Percentiles rank a stretch among this genome's conserved stretches.
Evolutionary conservation across 2,888 invertebrate species (phyloP).

Genomic region (Tachina fera): DNA sequence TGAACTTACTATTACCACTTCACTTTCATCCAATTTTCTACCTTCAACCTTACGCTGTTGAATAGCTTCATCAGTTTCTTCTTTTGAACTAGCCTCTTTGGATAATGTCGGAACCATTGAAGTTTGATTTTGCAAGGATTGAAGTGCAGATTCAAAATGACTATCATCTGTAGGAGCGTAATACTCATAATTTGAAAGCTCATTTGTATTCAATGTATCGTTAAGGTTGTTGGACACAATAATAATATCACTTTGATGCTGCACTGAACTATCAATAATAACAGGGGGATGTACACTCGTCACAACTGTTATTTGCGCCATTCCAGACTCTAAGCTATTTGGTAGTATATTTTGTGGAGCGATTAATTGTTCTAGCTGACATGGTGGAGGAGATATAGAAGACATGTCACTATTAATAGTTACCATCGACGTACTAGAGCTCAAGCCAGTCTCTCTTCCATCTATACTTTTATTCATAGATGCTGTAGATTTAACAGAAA

Average conservation of each 20-base stretch:
- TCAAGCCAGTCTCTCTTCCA: slow-evolving; percentile 69
- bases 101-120: slow-evolving; percentile 80
- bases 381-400: slow-evolving; percentile 76
- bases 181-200: slow-evolving; percentile 90
- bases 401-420: slow-evolving; percentile 82
- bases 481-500: slow-evolving; percentile 76
- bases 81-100: slow-evolving; percentile 65
- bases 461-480: slow-evolving; percentile 72
- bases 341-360: slow-evolving; percentile 83
- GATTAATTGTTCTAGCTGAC: slow-evolving; percentile 67
- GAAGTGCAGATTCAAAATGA: slow-evolving; percentile 85
- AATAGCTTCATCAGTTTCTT: slow-evolving; percentile 63
- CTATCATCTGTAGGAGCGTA: slow-evolving; percentile 91
- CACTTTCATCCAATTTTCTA: slow-evolving; percentile 92
- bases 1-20: slow-evolving; percentile 91
- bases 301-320: slow-evolving; percentile 92
- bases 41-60: slow-evolving; percentile 77
- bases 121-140: slow-evolving; percentile 78
- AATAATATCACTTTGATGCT: slow-evolving; percentile 87
- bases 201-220: slow-evolving; percentile 85
- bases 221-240: slow-evolving; percentile 91
- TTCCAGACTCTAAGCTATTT: slow-evolving; percentile 89
- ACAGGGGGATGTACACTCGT: slow-evolving; percentile 92
- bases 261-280: slow-evolving; percentile 85
- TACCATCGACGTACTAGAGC: slow-evolving; percentile 81